Percentiles rank a stretch among this genome's conserved stretches.
These are phyloP conservation scores for Trachops cirrhosus DNA, from an alignment of 2,797 vertebrate species.

Conservation along the genomic window DNA sequence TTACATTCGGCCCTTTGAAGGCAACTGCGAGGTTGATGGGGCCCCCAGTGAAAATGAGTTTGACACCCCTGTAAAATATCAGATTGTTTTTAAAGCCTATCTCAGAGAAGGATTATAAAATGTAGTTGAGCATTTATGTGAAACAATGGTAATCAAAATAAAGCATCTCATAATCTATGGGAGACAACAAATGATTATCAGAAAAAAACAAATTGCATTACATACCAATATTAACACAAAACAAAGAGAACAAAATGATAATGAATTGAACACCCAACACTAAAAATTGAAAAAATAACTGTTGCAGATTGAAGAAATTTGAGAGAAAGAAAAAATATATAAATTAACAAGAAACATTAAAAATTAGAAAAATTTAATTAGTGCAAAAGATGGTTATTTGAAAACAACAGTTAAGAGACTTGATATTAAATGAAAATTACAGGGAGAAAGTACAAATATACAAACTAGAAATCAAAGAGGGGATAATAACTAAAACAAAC, in stretches of 20 bases:
- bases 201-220: background rate
- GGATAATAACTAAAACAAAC: background rate
- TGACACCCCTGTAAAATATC: background rate
- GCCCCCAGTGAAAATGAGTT: too few relatives aligned
- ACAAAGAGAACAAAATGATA: background rate
- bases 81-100: background rate
- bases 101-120: background rate
- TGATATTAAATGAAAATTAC: background rate
- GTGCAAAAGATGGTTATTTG: background rate
- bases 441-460: background rate
- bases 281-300: background rate
- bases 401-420: background rate
- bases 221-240: background rate
- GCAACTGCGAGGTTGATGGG: too few relatives aligned
- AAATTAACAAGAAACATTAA: background rate
- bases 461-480: background rate
- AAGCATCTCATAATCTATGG: background rate
- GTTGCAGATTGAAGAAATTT: background rate
- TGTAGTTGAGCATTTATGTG: background rate
- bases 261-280: background rate
- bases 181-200: background rate
- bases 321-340: background rate
- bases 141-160: background rate
- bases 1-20: too few relatives aligned
- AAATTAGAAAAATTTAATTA: background rate